phyloP scores from a whole-genome alignment of 2,797 vertebrate genomes.

The Phalloptychus januarius region DNA sequence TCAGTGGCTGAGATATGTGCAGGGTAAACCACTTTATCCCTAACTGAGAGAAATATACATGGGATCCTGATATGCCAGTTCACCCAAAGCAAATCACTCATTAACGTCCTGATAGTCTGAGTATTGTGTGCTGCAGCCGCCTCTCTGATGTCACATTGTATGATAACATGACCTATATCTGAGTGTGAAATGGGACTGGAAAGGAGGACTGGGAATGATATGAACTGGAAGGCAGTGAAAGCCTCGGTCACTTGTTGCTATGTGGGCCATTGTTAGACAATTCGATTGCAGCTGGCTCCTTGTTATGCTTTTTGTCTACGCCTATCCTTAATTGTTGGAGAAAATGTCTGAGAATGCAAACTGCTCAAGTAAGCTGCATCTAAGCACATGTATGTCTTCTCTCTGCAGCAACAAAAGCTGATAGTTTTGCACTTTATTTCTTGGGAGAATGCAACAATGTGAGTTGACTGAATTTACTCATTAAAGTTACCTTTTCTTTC shows the following conservation, averaged over 20 bases:
- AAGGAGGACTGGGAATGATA: conserved; percentile 62
- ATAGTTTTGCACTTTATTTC: conserved; percentile 99
- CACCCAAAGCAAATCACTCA: conserved; percentile 33
- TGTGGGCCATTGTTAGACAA: conserved; percentile 62
- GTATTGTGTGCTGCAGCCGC: conserved; percentile 24
- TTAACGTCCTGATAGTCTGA: conserved; percentile 38
- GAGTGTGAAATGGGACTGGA: conserved; percentile 57
- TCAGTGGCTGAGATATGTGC: neutral
- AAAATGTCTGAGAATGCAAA: neutral
- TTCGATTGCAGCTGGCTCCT: conserved; percentile 36
- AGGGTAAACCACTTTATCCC: neutral
- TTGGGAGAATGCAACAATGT: conserved; percentile 99
- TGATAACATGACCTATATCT: conserved; percentile 66
- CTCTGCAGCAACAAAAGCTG: conserved; percentile 95
- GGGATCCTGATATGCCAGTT: conserved; percentile 8
- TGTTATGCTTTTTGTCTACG: conserved; percentile 9
- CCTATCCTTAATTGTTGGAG: conserved; percentile 12
- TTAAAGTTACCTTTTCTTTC: conserved; percentile 9
- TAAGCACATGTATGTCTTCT: conserved; percentile 13
- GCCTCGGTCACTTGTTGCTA: conserved; percentile 65
- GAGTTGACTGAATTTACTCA: conserved; percentile 72
- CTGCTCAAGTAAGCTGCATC: conserved; percentile 12
- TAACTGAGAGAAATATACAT: neutral
- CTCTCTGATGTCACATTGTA: conserved; percentile 47
- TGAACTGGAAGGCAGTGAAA: conserved; percentile 57